Conservation (phyloP, 2,888 invertebrate genomes). For the Brachypalpus laphriformis region DNA sequence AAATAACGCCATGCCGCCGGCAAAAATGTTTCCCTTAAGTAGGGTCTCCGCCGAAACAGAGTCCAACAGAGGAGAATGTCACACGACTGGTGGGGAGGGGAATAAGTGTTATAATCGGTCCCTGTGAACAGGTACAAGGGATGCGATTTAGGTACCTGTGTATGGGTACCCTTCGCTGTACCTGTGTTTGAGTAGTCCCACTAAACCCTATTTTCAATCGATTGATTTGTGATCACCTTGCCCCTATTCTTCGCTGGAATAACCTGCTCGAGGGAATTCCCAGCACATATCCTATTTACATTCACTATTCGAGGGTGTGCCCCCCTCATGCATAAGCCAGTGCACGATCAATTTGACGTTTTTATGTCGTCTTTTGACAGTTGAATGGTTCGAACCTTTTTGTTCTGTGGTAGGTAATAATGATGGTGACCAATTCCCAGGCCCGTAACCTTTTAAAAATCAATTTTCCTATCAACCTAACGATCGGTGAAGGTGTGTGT, state of each 20-base stretch:
- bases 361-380: constrained; percentile 66
- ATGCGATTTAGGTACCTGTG: background rate
- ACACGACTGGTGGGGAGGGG: background rate
- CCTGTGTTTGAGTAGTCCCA: no score
- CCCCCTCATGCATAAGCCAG: constrained; percentile 53
- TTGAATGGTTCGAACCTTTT: constrained; percentile 65
- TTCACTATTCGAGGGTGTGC: constrained; percentile 43
- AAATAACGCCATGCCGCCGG: constrained; percentile 52
- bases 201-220: background rate
- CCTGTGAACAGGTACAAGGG: constrained; percentile 4
- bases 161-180: background rate
- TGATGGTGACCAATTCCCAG: constrained; percentile 55
- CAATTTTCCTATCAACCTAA: constrained; percentile 59
- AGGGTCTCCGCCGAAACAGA: background rate
- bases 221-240: constrained; percentile 54
- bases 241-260: constrained; percentile 20
- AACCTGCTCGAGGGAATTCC: constrained; percentile 65
- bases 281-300: background rate
- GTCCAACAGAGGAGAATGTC: background rate
- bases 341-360: constrained; percentile 56
- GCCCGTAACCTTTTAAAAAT: constrained; percentile 67
- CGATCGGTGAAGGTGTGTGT: constrained; percentile 67
- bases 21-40: constrained; percentile 9
- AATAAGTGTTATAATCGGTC: background rate
- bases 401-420: constrained; percentile 65